Conservation (phyloP, 2,888 invertebrate species). For the Cyclophora punctaria region DNA sequence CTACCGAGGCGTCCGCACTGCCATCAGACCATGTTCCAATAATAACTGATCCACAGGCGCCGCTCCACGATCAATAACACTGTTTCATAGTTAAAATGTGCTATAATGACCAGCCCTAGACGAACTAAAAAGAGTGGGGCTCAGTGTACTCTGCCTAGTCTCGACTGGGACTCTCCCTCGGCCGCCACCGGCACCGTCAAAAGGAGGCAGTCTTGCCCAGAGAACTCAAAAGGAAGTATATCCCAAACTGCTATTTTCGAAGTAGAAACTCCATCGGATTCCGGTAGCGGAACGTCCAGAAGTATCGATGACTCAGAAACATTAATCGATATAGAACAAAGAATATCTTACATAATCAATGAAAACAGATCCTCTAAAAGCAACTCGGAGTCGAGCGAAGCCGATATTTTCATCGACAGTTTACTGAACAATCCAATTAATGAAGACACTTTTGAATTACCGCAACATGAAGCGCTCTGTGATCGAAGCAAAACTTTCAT, state of each 20-base stretch:
- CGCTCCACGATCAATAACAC: constrained; percentile 13
- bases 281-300: constrained; percentile 57
- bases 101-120: constrained; percentile 72
- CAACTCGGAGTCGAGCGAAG: constrained; percentile 64
- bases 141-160: constrained; percentile 51
- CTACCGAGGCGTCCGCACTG: constrained; percentile 23
- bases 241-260: constrained; percentile 52
- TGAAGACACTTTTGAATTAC: constrained; percentile 31
- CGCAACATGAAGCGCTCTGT: constrained; percentile 41
- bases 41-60: constrained; percentile 11
- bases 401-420: constrained; percentile 58
- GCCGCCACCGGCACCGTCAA: constrained; percentile 83
- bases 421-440: constrained; percentile 44
- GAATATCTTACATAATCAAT: constrained; percentile 66
- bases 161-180: constrained; percentile 85
- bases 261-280: constrained; percentile 59
- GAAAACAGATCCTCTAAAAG: constrained; percentile 67
- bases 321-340: constrained; percentile 61
- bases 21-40: constrained; percentile 40
- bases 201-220: constrained; percentile 74
- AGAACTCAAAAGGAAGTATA: constrained; percentile 37
- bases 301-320: constrained; percentile 54
- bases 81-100: constrained; percentile 41
- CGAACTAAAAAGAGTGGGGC: constrained; percentile 59
- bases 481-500: constrained; percentile 59